phyloP scores from a whole-genome alignment of 2,888 invertebrate species.

The Drepana falcataria region DNA sequence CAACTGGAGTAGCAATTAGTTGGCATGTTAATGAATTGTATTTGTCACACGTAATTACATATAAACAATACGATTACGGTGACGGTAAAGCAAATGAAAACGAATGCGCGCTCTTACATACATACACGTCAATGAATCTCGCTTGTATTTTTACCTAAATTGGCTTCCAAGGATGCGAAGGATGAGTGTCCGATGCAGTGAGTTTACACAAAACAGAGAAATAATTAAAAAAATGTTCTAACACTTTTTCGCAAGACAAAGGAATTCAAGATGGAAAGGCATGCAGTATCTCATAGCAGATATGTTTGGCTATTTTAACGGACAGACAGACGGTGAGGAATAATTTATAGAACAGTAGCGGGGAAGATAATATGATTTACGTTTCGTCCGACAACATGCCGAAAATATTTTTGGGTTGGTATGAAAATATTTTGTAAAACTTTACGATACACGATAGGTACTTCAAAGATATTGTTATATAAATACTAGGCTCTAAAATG shows the following conservation, averaged over 20 bases:
- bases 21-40: background rate
- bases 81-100: no score
- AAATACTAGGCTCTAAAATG: no score
- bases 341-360: conserved; percentile 6
- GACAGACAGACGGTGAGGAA: conserved; percentile 9
- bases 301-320: conserved; percentile 7
- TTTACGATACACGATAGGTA: no score
- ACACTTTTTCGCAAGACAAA: background rate
- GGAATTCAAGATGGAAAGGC: background rate
- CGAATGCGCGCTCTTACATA: no score
- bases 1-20: background rate
- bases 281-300: background rate
- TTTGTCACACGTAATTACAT: background rate
- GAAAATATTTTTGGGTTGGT: conserved; percentile 10
- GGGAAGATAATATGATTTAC: conserved; percentile 29
- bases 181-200: no score
- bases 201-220: no score
- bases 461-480: no score
- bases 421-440: background rate
- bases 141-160: no score
- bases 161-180: no score
- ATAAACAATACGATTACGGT: background rate
- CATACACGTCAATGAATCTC: no score
- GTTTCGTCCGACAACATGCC: conserved; percentile 9
- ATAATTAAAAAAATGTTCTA: no score